Evolutionary conservation across 30 jellyfish, hydroid and myxozoan species (phyloP).

Genomic region (Turritopsis rubra): DNA sequence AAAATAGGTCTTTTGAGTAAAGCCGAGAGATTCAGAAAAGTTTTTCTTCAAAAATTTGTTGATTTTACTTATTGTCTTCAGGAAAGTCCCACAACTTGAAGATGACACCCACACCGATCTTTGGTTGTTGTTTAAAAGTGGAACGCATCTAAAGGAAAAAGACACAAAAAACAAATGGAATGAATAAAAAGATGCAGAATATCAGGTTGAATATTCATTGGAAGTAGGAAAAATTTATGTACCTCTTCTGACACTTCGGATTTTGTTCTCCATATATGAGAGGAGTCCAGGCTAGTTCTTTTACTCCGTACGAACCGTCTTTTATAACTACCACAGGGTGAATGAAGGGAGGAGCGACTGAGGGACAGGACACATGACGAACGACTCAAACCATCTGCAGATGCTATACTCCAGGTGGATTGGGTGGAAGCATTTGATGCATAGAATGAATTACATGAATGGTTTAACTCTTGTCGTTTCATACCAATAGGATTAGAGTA

Average conservation of each 20-base stretch:
- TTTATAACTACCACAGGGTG: slow-evolving; percentile 74
- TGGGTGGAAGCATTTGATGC: not conserved
- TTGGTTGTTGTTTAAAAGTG: slow-evolving; percentile 56
- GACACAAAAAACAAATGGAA: not conserved
- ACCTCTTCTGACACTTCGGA: slow-evolving; percentile 73
- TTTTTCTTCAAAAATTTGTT: not conserved
- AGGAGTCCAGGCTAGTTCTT: slow-evolving; percentile 66
- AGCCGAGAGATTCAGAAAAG: too few relatives aligned
- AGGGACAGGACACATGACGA: slow-evolving; percentile 23
- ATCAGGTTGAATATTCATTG: not conserved
- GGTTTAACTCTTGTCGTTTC: not conserved
- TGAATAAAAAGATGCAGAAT: not conserved
- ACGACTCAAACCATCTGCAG: slow-evolving; percentile 3
- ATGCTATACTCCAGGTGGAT: slow-evolving; percentile 16
- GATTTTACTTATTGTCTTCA: slow-evolving; percentile 43
- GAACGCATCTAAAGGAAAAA: slow-evolving; percentile 25
- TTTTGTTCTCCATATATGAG: slow-evolving; percentile 54
- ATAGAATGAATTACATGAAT: not conserved
- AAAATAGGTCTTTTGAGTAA: too few relatives aligned
- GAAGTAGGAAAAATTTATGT: not conserved
- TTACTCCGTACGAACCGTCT: slow-evolving; percentile 75
- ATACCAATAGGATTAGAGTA: slow-evolving; percentile 23
- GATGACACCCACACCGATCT: slow-evolving; percentile 82
- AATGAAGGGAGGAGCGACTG: slow-evolving; percentile 37
- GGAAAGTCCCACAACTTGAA: slow-evolving; percentile 79